Evolutionary conservation across 1,140 invertebrate species (phyloP), one percentile per base, ranked within the genome.

Genomic region (Macrobrachium rosenbergii): DNA sequence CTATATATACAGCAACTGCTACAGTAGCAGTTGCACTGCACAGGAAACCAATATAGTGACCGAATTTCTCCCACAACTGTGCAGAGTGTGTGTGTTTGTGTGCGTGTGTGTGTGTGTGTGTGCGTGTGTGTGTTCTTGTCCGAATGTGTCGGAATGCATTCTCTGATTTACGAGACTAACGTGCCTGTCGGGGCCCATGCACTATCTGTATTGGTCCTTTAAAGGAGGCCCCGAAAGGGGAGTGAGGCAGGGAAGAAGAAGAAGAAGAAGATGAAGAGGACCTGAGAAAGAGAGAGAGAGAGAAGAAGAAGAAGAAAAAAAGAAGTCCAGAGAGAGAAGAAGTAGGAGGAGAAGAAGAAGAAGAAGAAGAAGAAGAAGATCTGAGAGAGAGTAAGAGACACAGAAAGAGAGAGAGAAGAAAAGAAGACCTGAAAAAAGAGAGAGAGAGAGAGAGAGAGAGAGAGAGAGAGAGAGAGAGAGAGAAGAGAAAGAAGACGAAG

Each of bases 391-490:
- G n/a, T 6, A 5, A 37, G 67, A 72, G 37, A 72, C 5, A 12
- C 2, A 37, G 37, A 21, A 16, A 75, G 72, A 45, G 72, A 28
- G 72, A 75, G 23, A 75, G 72, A n/a, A 75, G 37, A 75, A 37
- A 16, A 17, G 37, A 37, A 76, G 73, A n/a, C n/a, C n/a, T n/a
- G n/a, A n/a, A n/a, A n/a, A n/a, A 16, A 75, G 72, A 45, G 72
- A 28, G 72, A 75, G 23, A 75, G 72, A 75, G 37, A 75, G n/a
- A 37, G 14, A 17, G 37, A 75, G 72, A 45, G 72, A 28, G 72
- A 75, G 23, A 75, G 12, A 5, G 37, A 37, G 37, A 72, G 67
- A 17, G 67, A 37, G 37, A 72, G 67, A 72, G 37, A 37, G 37
- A 37, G n/a, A 21, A 11, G 5, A 5, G 5, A 11, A 11, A 11